Evolutionary conservation across 2,888 invertebrate species (phyloP), one percentile per base, ranked within the genome.

Genomic region (Euproctis similis): DNA sequence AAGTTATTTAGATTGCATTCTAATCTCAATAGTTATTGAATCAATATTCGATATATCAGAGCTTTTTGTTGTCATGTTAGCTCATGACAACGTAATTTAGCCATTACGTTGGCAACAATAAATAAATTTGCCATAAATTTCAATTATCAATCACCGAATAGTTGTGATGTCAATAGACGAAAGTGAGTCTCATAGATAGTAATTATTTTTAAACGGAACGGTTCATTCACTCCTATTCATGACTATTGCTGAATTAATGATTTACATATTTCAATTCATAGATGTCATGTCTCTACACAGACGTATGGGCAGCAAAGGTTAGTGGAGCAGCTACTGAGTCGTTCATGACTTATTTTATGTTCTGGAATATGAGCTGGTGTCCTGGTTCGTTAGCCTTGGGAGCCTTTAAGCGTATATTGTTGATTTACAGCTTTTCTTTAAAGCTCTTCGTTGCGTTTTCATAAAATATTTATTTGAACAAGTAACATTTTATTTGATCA

Each of bases 191-290:
- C 47, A 47, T 42, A 42, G 36, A 31, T 27, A 33, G n/a, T n/a
- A n/a, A n/a, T n/a, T 45, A 49, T 36, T 42, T 31, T 48, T 46
- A 57, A 49, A 53, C 51, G 53, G 58, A 67, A 63, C 48, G 49
- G 53, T 59, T 53, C 53, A 48, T 62, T 59, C 56, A 53, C 60
- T 51, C 55, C n/a, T n/a, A n/a, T n/a, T n/a, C n/a, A n/a, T n/a
- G n/a, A n/a, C n/a, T 33, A 41, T 61, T 54, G 68, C 69, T 68
- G 70, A 75, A 76, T 60, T 72, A 75, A 75, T 77, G 69, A 67
- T 54, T n/a, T 48, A 54, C 39, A 26, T 46, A 43, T 35, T 50
- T 48, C 73, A 78, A 78, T 77, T 77, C 73, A 28, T 45, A 38
- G 60, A 43, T 75, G 78, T 76, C 80, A 68, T 48, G 56, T 68